These are phyloP conservation scores for Chydorus sphaericus DNA, from an alignment of 2,888 invertebrate genomes.

Conservation along the genomic window DNA sequence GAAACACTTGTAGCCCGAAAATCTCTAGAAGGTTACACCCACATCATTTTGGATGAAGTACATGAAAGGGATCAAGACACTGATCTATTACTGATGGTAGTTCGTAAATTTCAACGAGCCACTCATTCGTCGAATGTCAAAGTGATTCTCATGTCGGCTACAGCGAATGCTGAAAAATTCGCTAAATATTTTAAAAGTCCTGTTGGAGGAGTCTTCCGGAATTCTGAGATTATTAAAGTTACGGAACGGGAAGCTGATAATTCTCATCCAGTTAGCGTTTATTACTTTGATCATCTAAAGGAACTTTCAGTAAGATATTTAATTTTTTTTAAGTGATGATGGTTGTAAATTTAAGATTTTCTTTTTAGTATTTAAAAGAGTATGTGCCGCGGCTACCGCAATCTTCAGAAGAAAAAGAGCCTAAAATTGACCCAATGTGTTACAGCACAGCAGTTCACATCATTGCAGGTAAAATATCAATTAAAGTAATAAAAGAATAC, in stretches of 20 bases:
- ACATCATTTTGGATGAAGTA: slow-evolving; percentile 83
- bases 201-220: slow-evolving; percentile 25
- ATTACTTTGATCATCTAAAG: slow-evolving; percentile 18
- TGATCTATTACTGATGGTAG: slow-evolving; percentile 73
- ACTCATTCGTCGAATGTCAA: slow-evolving; percentile 47
- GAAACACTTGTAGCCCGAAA: slow-evolving; percentile 57
- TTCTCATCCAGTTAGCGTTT: slow-evolving; percentile 5
- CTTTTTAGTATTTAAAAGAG: too few species aligned
- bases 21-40: slow-evolving; percentile 60
- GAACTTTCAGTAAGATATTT: too few species aligned
- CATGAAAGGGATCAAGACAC: slow-evolving; percentile 85
- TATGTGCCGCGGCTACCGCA: too few species aligned
- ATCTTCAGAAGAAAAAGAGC: slow-evolving; percentile 50
- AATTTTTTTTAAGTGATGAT: too few species aligned
- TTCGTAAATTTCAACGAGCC: slow-evolving; percentile 56
- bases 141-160: slow-evolving; percentile 85
- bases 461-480: too few species aligned
- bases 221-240: slow-evolving; percentile 41
- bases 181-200: slow-evolving; percentile 47
- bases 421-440: slow-evolving; percentile 42
- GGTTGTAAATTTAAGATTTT: too few species aligned
- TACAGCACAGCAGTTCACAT: slow-evolving; percentile 45
- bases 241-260: not conserved
- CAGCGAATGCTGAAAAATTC: slow-evolving; percentile 60
- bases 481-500: too few species aligned